These are phyloP conservation scores for Hyperopisus bebe DNA, from an alignment of 2,113 vertebrate species.

Conservation along the genomic window DNA sequence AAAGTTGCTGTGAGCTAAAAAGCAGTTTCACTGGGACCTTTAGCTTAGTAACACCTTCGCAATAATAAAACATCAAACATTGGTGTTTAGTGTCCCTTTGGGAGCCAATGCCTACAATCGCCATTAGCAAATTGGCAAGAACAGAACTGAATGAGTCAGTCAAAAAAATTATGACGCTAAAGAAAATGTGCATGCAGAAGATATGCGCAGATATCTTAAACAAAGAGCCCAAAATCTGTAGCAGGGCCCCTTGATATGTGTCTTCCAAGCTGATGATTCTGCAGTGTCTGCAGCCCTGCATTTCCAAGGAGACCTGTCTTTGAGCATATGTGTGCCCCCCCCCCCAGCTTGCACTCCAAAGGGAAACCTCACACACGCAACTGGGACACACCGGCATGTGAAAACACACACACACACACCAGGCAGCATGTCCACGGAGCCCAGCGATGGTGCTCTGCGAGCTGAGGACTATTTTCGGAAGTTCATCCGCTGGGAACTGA, in stretches of 20 bases:
- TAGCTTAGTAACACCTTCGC: not conserved
- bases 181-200: not conserved
- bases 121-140: not conserved
- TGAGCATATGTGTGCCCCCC: not conserved
- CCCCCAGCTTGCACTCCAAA: not conserved
- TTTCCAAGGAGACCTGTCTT: not conserved
- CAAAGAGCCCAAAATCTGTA: not conserved
- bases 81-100: not conserved
- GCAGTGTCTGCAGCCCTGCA: not conserved
- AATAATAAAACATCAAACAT: not conserved
- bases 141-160: not conserved
- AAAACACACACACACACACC: not conserved
- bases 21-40: not conserved
- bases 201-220: not conserved
- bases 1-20: not conserved
- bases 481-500: not conserved
- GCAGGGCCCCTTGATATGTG: not conserved
- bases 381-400: not conserved
- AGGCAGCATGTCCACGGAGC: constrained; percentile 1
- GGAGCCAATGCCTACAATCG: not conserved
- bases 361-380: constrained; percentile 14
- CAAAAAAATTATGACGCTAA: not conserved
- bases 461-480: not conserved
- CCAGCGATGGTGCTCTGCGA: too few relatives aligned
- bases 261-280: not conserved